Evolutionary conservation across 2,888 invertebrate species (phyloP), one percentile per base, ranked within the genome.

Genomic region (Perizoma flavofasciatum): DNA sequence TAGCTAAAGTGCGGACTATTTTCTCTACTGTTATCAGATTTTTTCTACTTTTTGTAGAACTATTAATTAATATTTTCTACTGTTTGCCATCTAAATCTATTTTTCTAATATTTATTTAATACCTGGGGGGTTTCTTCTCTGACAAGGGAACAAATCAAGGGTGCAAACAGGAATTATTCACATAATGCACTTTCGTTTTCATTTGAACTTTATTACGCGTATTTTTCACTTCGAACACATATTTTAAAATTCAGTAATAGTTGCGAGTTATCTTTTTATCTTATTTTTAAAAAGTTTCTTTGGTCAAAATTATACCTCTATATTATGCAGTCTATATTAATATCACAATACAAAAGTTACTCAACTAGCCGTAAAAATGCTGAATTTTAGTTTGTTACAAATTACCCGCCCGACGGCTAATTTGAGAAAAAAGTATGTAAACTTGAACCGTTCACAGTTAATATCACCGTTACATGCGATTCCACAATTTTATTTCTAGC

Each of bases 391-490:
- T 77, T 79, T 72, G 71, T 75, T 73, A 78, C 78, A 75, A 87
- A 83, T 81, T 75, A 70, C 79, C 77, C 66, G 72, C 78, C 75
- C 64, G 72, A 73, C 74, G 69, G 74, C 78, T 80, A 82, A 83
- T 82, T 82, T 79, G 75, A 82, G 82, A 81, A 86, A 85, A 82
- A 85, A 82, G 75, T 82, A 79, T 79, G 80, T 77, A 86, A 88
- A 86, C 82, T 88, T 84, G 79, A 82, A 84, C 76, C 73, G 77
- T 83, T 85, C 86, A 83, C 83, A 78, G 86, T 80, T 89, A 90
- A 91, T 89, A 88, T 82, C 87, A 83, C 84, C 81, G 81, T 87
- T 87, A 87, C 89, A 89, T 89, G 89, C 89, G 85, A 89, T 89
- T 83, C 82, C 79, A 87, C 86, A 87, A 91, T 89, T 91, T 89